These are phyloP conservation scores for Thaumatotibia leucotreta DNA, from an alignment of 1,140 invertebrate species.

Conservation along the genomic window DNA sequence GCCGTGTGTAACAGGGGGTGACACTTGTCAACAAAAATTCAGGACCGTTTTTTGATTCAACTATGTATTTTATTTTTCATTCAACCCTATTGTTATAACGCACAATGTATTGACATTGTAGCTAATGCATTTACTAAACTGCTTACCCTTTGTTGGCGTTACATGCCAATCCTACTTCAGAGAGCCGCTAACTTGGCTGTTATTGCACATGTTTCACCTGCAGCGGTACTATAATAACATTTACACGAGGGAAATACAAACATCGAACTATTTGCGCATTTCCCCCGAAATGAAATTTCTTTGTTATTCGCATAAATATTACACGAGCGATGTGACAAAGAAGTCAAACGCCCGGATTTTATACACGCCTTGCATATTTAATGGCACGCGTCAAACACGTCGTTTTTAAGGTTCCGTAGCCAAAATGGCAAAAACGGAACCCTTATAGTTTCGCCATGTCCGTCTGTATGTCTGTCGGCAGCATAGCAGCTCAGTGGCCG, in stretches of 20 bases:
- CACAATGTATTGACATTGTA: no score
- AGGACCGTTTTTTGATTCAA: no score
- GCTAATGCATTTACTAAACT: no score
- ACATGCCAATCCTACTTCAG: slow-evolving; percentile 29
- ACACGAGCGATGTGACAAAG: slow-evolving; percentile 61
- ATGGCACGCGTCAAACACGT: not conserved
- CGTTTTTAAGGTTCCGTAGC: no score
- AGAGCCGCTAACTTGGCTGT: slow-evolving; percentile 25
- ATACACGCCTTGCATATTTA: slow-evolving; percentile 42
- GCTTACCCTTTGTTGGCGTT: slow-evolving; percentile 19
- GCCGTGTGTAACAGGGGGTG: no score
- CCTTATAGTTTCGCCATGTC: no score
- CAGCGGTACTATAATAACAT: slow-evolving; percentile 64
- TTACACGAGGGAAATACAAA: slow-evolving; percentile 70
- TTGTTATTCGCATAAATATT: slow-evolving; percentile 66
- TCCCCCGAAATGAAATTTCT: slow-evolving; percentile 65
- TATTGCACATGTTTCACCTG: slow-evolving; percentile 55
- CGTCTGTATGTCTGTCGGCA: no score
- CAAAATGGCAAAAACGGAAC: no score
- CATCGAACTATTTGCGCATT: slow-evolving; percentile 68
- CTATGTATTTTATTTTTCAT: no score
- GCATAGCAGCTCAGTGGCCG: no score
- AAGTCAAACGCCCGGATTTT: slow-evolving; percentile 47
- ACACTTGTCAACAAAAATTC: no score
- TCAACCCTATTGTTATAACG: no score